Percentiles rank a stretch among this genome's conserved stretches.
Evolutionary conservation across 2,113 vertebrate genomes (phyloP).

Genomic region (Oostethus manadensis): DNA sequence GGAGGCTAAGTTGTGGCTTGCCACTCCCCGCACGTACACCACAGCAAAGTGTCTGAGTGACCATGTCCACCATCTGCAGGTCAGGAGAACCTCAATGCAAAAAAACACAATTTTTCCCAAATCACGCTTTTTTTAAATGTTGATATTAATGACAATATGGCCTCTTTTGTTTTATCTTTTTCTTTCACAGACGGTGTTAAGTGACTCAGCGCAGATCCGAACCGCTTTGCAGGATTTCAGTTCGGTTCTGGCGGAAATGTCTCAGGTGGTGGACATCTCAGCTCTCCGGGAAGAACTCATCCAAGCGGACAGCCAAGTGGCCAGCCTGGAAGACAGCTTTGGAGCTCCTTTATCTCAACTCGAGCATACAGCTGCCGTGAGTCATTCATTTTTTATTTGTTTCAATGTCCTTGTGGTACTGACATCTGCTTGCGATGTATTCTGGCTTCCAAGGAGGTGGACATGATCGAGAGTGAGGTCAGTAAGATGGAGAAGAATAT

Average conservation of each 20-base stretch:
- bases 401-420: neutral
- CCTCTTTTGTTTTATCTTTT: neutral
- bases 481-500: conserved; percentile 79
- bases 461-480: conserved; percentile 82
- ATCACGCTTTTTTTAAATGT: neutral
- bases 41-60: conserved; percentile 77
- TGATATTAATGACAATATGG: too few relatives aligned
- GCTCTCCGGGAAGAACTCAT: conserved; percentile 65
- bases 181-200: conserved; percentile 78
- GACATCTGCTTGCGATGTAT: neutral
- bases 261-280: conserved; percentile 75
- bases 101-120: neutral
- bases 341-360: conserved; percentile 76
- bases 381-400: conserved; percentile 21
- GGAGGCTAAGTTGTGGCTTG: conserved; percentile 76
- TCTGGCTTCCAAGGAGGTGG: conserved; percentile 74
- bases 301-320: conserved; percentile 70
- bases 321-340: conserved; percentile 75
- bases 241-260: conserved; percentile 77
- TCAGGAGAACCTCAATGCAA: conserved; percentile 30
- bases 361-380: conserved; percentile 80
- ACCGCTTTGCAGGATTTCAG: conserved; percentile 72
- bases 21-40: conserved; percentile 67
- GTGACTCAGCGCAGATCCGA: conserved; percentile 85
- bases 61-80: conserved; percentile 76